Base-by-base conservation (phyloP, 2,797 vertebrate species). In the Buceros bicornis region DNA sequence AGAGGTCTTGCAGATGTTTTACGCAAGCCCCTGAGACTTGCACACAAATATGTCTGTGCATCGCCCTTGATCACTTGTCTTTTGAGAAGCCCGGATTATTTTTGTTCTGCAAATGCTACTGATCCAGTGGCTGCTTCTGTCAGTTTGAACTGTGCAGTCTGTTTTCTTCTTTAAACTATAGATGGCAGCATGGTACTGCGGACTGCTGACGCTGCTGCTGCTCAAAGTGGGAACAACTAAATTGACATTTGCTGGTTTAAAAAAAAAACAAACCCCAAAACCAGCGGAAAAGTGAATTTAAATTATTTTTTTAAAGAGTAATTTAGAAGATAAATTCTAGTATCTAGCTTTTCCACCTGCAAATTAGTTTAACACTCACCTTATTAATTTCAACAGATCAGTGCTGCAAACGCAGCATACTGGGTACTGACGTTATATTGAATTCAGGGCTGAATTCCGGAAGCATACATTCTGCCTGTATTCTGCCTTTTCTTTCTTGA, bases 151-250 rank as follows among this genome's bases (percentile, higher is more conserved):
- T 5, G 24, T 26, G 18, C 37, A 5, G 37, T 24, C 57, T 18
- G 1, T 28, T 80, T 78, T 72, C 28, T 33, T 82, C 13, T 58
- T 37, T 11, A 37, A 67, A 20, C 96, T 61, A 29, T 26, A 97
- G 97, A 45, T 97, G 97, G 97, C 96, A 97, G 95, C 93, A 96
- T 5, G 8, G 40, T 13, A 24, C 85, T 25, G 67, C 2, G 6
- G 26, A 45, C n/a, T 54, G 62, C n/a, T 37, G 89, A 65, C 40
- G 3, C 56, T 5, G 0, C 26, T 16, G 5, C 58, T 31, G 31
- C 60, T 33, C 57, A 14, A 71, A 57, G 66, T 8, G 42, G 71
- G 17, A 70, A 16, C 24, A 17, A 18, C 40, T 79, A 33, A 28
- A 37, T 8, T 8, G 29, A 16, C 24, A 18, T 13, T 28, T 48